phyloP scores from a whole-genome alignment of 2,113 vertebrate genomes.

The Larimichthys polyactis region DNA sequence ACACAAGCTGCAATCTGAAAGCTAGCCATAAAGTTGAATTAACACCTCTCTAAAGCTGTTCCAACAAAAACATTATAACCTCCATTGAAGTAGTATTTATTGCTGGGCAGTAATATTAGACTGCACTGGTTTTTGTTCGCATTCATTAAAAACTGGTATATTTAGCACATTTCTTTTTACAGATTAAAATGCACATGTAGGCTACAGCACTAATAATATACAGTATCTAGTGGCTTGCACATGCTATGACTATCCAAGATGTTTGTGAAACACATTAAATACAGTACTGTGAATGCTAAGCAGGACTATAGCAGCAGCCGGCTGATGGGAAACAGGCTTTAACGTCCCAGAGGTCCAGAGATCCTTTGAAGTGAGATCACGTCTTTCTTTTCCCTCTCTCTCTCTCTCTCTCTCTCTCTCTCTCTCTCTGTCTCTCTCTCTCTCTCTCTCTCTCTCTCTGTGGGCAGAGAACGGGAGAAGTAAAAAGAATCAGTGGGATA shows the following conservation, averaged over 20 bases:
- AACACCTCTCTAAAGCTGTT: neutral
- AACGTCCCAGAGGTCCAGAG: conserved; percentile 48
- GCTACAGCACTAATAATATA: no score
- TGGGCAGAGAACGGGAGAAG: conserved; percentile 37
- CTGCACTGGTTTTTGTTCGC: neutral
- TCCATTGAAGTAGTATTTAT: neutral
- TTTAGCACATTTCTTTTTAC: neutral
- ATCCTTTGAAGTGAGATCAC: conserved; percentile 62
- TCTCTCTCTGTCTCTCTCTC: neutral
- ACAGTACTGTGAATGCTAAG: conserved; percentile 24
- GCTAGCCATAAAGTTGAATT: neutral
- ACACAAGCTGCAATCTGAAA: neutral
- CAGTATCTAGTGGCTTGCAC: neutral
- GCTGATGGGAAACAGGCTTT: conserved; percentile 35
- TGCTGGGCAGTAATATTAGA: neutral
- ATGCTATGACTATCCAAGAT: neutral
- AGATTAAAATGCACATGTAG: neutral
- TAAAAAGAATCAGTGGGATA: conserved; percentile 54
- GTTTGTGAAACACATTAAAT: conserved; percentile 19
- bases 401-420: neutral
- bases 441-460: conserved; percentile 18
- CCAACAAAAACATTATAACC: neutral
- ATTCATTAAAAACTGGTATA: neutral
- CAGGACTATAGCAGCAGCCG: neutral
- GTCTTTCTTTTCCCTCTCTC: neutral